A percentile compares a stretch with the other conserved stretches of the same genome.
phyloP scores from a whole-genome alignment of 2,113 vertebrate species.

The Zootoca vivipara region DNA sequence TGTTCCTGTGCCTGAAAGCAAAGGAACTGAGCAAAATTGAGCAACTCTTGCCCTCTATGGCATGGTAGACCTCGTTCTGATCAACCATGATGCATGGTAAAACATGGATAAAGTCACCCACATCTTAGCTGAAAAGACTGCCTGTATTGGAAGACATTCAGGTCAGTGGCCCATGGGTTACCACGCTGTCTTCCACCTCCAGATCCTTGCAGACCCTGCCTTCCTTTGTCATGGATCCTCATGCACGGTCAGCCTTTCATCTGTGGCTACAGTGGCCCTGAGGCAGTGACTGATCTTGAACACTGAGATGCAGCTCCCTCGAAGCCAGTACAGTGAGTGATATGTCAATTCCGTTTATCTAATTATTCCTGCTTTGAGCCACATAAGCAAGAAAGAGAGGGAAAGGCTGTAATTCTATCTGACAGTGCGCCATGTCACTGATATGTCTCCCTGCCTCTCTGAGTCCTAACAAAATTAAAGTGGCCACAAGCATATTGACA shows the following conservation, averaged over 20 bases:
- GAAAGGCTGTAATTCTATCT: slow-evolving; percentile 55
- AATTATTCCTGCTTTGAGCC: slow-evolving; percentile 63
- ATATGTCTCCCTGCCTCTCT: slow-evolving; percentile 57
- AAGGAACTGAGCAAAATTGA: neutral
- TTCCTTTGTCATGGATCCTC: neutral
- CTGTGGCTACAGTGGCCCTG: neutral
- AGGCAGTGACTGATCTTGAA: slow-evolving; percentile 14
- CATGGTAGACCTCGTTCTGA: slow-evolving; percentile 25
- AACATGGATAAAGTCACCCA: neutral
- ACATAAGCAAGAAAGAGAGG: slow-evolving; percentile 30
- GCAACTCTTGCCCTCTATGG: rapidly evolving
- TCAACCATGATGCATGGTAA: neutral
- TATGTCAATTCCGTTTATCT: slow-evolving; percentile 54
- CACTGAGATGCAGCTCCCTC: slow-evolving; percentile 30
- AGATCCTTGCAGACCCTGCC: neutral
- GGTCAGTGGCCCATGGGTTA: slow-evolving; percentile 15
- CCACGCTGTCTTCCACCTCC: neutral
- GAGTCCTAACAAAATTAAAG: slow-evolving; percentile 59
- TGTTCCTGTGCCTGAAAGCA: neutral
- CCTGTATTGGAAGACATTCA: neutral
- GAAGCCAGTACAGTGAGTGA: slow-evolving; percentile 13
- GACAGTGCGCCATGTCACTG: slow-evolving; percentile 54
- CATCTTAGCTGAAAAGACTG: neutral
- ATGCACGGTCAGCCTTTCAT: neutral
- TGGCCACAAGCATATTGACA: slow-evolving; percentile 43